These are phyloP conservation scores for Amniataba percoides DNA, from an alignment of 2,797 vertebrate species.

Conservation along the genomic window DNA sequence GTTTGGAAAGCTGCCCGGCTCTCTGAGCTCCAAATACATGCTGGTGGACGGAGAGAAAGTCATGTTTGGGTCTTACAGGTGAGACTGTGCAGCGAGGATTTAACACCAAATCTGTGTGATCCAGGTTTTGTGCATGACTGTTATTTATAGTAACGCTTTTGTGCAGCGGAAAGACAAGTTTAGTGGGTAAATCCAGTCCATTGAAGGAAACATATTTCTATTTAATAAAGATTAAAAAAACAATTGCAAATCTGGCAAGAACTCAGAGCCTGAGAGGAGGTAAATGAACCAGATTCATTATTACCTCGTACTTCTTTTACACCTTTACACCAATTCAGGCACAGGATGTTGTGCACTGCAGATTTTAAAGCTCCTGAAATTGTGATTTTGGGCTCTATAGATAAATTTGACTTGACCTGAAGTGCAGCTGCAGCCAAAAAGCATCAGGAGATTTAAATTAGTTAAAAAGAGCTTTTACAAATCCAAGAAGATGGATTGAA, in stretches of 20 bases:
- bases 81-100: neutral
- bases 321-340: too few species aligned
- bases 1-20: slow-evolving; percentile 90
- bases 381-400: too few species aligned
- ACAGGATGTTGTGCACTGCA: too few species aligned
- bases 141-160: too few species aligned
- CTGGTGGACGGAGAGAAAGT: slow-evolving; percentile 97
- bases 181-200: neutral
- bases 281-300: too few species aligned
- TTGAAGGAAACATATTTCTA: neutral
- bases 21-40: slow-evolving; percentile 92
- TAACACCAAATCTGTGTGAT: neutral
- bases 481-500: neutral
- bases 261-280: too few species aligned
- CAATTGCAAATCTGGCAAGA: neutral
- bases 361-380: too few species aligned
- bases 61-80: slow-evolving; percentile 95
- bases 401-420: too few species aligned
- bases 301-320: too few species aligned
- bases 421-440: too few species aligned
- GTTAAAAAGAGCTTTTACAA: neutral
- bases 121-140: neutral
- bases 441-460: too few species aligned
- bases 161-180: too few species aligned
- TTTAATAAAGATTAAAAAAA: neutral